Evolutionary conservation across 2,113 vertebrate genomes (phyloP).

Genomic region (Paraplagusia blochii): DNA sequence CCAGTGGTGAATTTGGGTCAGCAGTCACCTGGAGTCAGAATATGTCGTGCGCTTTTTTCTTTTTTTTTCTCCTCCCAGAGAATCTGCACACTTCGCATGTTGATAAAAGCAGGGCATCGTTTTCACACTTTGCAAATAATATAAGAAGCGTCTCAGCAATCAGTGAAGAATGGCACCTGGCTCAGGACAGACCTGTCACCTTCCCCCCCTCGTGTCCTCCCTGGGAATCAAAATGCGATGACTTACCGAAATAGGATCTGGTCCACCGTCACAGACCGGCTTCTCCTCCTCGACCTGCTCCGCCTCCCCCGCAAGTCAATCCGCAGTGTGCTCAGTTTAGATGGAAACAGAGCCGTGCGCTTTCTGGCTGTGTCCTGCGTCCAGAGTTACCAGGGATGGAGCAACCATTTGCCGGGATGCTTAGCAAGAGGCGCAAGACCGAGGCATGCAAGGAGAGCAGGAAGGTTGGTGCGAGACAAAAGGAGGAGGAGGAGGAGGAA

Average conservation of each 20-base stretch:
- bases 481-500: conserved; percentile 2
- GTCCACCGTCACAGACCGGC: conserved; percentile 50
- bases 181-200: conserved; percentile 15
- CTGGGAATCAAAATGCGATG: conserved; percentile 23
- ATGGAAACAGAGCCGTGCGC: conserved; percentile 49
- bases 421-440: conserved; percentile 40
- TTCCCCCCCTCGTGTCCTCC: neutral
- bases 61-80: too few relatives aligned
- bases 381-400: conserved; percentile 56
- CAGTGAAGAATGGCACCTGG: neutral
- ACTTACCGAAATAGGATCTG: conserved; percentile 65
- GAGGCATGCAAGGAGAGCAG: conserved; percentile 51
- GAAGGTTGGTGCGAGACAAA: conserved; percentile 6
- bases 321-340: conserved; percentile 60
- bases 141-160: conserved; percentile 13
- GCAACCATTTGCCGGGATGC: conserved; percentile 65
- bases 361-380: conserved; percentile 62
- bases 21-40: conserved; percentile 38
- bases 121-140: neutral
- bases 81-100: conserved; percentile 16
- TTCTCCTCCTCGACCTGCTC: conserved; percentile 44
- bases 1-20: conserved; percentile 48
- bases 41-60: too few relatives aligned
- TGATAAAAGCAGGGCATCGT: conserved; percentile 16
- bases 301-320: conserved; percentile 53